Percentiles rank a stretch among this genome's conserved stretches.
phyloP scores from a whole-genome alignment of 2,888 invertebrate genomes.

The Blera fallax region DNA sequence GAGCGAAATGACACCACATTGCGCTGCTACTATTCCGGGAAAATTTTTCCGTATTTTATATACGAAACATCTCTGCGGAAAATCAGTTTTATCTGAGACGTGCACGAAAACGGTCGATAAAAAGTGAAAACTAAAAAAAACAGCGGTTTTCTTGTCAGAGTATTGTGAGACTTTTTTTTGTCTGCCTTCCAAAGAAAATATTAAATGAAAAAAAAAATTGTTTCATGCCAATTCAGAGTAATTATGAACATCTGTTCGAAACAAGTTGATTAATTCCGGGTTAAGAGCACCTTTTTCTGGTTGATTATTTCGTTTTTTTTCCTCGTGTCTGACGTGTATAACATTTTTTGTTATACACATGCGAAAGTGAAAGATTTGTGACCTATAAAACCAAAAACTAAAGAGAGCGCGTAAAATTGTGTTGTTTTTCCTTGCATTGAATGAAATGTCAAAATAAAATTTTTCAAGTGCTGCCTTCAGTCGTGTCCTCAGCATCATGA shows the following conservation, averaged over 20 bases:
- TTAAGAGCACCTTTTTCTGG: not conserved
- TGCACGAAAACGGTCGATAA: slow-evolving; percentile 79
- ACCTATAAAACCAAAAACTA: slow-evolving; percentile 59
- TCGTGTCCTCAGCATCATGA: slow-evolving; percentile 47
- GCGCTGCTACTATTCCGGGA: slow-evolving; percentile 41
- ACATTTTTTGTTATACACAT: slow-evolving; percentile 46
- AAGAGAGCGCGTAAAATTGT: slow-evolving; percentile 63
- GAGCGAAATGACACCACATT: not conserved
- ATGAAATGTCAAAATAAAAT: slow-evolving; percentile 51
- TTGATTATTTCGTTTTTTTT: slow-evolving; percentile 8
- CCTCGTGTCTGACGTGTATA: not conserved
- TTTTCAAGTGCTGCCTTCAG: slow-evolving; percentile 11
- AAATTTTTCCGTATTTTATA: slow-evolving; percentile 74
- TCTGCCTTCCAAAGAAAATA: not conserved
- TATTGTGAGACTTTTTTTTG: not conserved
- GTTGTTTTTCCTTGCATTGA: slow-evolving; percentile 26
- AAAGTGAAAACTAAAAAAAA: slow-evolving; percentile 34
- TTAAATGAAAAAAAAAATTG: not conserved
- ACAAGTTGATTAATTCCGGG: not conserved
- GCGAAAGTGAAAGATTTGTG: slow-evolving; percentile 58
- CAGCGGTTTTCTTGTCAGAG: slow-evolving; percentile 23
- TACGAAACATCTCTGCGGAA: slow-evolving; percentile 75
- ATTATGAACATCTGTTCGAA: not conserved
- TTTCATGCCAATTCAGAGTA: not conserved
- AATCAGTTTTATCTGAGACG: slow-evolving; percentile 82